Percentiles rank a stretch among this genome's conserved stretches.
Evolutionary conservation across 2,888 invertebrate genomes (phyloP).

Genomic region (Dolomedes plantarius): DNA sequence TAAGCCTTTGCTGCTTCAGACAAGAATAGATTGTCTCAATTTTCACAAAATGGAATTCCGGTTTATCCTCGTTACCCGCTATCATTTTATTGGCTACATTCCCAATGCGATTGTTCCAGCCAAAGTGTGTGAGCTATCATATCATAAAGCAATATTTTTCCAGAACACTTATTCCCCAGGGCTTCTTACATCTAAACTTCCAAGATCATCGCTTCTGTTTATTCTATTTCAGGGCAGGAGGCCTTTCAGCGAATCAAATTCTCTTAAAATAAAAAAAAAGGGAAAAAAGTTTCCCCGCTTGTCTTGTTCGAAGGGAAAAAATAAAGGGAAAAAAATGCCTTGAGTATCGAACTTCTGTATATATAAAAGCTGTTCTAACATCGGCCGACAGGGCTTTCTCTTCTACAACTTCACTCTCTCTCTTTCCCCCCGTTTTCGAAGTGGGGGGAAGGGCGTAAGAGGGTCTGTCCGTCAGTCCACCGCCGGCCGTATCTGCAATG

Average conservation of each 20-base stretch:
- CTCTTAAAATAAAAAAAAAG: conserved; percentile 20
- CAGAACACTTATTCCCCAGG: not conserved
- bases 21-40: not conserved
- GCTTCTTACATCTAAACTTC: conserved; percentile 18
- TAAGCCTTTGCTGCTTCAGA: too few relatives aligned
- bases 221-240: conserved; percentile 20
- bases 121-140: conserved; percentile 1
- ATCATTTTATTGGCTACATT: conserved; percentile 16
- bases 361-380: conserved; percentile 57
- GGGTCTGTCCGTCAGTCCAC: conserved; percentile 46
- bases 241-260: conserved; percentile 42
- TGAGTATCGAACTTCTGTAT: conserved; percentile 53
- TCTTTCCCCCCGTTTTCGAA: not conserved
- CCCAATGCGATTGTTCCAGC: conserved; percentile 9
- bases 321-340: conserved; percentile 12
- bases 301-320: not conserved
- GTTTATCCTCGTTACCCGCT: not conserved
- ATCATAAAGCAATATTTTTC: conserved; percentile 17
- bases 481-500: conserved; percentile 56
- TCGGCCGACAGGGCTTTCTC: conserved; percentile 34
- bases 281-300: not conserved
- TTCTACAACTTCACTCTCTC: not conserved
- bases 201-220: conserved; percentile 20
- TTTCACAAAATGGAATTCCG: not conserved
- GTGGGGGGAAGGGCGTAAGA: not conserved